Conservation (phyloP, 2,797 vertebrate genomes). For the Takifugu ocellatus region DNA sequence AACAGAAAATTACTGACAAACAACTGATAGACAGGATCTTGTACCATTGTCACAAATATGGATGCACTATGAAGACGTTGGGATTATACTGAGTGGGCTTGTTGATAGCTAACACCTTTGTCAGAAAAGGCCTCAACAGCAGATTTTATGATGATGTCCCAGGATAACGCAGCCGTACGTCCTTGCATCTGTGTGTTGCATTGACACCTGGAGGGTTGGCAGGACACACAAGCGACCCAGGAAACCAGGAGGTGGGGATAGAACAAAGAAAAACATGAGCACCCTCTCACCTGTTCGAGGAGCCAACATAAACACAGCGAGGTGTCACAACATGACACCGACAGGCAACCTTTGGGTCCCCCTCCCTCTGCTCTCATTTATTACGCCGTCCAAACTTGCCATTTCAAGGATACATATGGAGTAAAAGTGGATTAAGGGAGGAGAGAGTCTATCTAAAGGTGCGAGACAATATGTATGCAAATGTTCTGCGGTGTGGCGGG, state of each 20-base stretch:
- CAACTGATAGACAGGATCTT: too few species aligned
- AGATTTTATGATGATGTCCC: too few species aligned
- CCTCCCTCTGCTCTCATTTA: conserved; percentile 40
- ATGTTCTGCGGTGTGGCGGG: conserved; percentile 44
- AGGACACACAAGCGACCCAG: background rate
- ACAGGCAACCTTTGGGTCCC: background rate
- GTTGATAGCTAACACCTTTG: too few species aligned
- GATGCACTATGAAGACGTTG: too few species aligned
- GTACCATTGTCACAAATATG: too few species aligned
- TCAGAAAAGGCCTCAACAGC: too few species aligned
- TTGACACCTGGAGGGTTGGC: conserved; percentile 23
- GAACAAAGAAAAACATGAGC: conserved; percentile 5
- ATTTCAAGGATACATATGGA: conserved; percentile 34
- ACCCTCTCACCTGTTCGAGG: conserved; percentile 12
- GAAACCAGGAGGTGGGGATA: conserved; percentile 14
- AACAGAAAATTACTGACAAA: too few species aligned
- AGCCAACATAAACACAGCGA: conserved; percentile 17
- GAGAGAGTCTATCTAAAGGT: conserved; percentile 58
- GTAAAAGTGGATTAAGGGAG: conserved; percentile 27
- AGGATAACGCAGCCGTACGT: too few species aligned
- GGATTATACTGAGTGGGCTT: too few species aligned
- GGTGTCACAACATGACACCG: background rate
- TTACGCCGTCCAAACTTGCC: conserved; percentile 20
- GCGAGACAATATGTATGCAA: conserved; percentile 81
- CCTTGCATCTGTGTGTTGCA: background rate